Percentiles rank a stretch among this genome's conserved stretches.
Conservation (phyloP, 2,797 vertebrate species). For the Sebastiscus tertius region DNA sequence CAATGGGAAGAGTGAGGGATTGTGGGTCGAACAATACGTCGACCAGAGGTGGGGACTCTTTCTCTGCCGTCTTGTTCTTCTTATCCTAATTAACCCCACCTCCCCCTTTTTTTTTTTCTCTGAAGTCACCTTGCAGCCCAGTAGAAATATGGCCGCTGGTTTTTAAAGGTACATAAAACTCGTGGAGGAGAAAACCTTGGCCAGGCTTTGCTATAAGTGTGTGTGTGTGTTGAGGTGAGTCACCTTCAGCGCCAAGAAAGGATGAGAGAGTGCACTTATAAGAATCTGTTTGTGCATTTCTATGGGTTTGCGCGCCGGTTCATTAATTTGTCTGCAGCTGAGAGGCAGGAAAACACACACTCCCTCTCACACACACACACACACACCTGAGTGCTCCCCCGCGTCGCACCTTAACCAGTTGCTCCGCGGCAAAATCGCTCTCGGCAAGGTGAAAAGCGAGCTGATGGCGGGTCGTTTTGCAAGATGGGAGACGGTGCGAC, state of each 20-base stretch:
- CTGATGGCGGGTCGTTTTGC: conserved; percentile 57
- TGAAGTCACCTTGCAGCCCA: conserved; percentile 72
- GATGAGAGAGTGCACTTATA: conserved; percentile 32
- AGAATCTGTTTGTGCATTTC: conserved; percentile 55
- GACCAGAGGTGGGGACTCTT: conserved; percentile 57
- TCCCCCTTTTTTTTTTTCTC: not conserved
- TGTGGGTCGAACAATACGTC: conserved; percentile 58
- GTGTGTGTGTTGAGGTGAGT: conserved; percentile 33
- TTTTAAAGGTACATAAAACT: conserved; percentile 74
- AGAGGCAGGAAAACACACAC: conserved; percentile 39
- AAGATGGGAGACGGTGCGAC: conserved; percentile 44
- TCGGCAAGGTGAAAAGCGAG: conserved; percentile 72
- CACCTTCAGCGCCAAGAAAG: conserved; percentile 50
- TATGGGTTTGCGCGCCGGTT: conserved; percentile 11
- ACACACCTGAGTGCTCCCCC: conserved; percentile 29
- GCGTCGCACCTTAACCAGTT: conserved; percentile 27
- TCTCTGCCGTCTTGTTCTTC: conserved; percentile 48
- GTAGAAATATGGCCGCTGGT: conserved; percentile 66
- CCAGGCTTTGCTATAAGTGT: not conserved
- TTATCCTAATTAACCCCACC: conserved; percentile 41
- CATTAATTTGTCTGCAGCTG: conserved; percentile 55
- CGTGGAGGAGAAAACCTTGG: conserved; percentile 50
- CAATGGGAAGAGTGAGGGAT: conserved; percentile 53
- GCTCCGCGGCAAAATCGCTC: conserved; percentile 52
- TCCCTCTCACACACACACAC: not conserved